Base-by-base conservation (phyloP, 2,113 vertebrate genomes). In the Scomber japonicus region DNA sequence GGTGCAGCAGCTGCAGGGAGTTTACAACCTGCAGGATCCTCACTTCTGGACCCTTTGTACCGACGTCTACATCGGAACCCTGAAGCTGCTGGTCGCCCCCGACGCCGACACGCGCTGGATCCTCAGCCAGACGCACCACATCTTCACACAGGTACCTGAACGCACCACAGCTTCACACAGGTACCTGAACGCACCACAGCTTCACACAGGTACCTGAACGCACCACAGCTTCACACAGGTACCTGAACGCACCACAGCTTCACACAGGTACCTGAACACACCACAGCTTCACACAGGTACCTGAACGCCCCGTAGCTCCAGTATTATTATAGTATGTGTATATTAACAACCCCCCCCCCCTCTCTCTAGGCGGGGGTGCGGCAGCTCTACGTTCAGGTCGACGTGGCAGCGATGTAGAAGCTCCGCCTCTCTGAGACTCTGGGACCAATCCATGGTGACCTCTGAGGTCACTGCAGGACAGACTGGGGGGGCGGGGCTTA, bases 31-130 rank as follows among this genome's bases (percentile, higher is more conserved):
- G 61, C 97, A 98, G 55, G 97, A 99, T n/a, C 97, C 97, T 9
- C 98, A 99, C 64, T 99, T 99, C 92, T 99, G 98, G 98, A 99
- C 98, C 1, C 94, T 99, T 48, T 99, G 98, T 86, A 97, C 97
- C 0, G 98, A 99, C 46, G 96, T 99, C 80, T 98, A 98, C 71
- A 95, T 99, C 45, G 98, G 98, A 11, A 99, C 97, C 2, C 83
- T 99, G 63, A 99, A 99, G 92, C 94, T 99, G 86, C 86, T 98
- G 8, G 95, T 99, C 2, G 97, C 97, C 7, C 97, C 98, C 11
- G 97, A 99, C 62, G 97, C 98, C 17, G 98, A 99, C 85, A 91
- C 96, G 21, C 96, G 96, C 83, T 99, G 98, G 98, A 97, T 99
- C 91, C 94, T 97, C 85, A 99, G 97, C 93, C 98, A 99, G 89